Conservation (phyloP, 2,888 invertebrate genomes). For the Sinotaia quadrata region DNA sequence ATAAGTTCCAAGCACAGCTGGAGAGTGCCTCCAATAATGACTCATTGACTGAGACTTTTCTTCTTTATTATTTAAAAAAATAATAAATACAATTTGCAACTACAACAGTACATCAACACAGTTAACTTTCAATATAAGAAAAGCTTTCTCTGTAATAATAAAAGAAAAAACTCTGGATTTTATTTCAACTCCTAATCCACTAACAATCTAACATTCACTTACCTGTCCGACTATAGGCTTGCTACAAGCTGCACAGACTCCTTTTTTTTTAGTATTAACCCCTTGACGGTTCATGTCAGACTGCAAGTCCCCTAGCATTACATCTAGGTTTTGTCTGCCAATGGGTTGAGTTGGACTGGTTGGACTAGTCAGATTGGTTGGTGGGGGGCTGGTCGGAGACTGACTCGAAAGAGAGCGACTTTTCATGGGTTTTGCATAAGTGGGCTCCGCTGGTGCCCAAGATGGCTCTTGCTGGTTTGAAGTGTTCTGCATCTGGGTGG, state of each 20-base stretch:
- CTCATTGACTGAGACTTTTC: too few relatives aligned
- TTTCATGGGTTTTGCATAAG: constrained; percentile 62
- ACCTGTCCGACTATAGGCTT: constrained; percentile 98
- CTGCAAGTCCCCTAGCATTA: constrained; percentile 91
- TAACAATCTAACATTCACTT: too few relatives aligned
- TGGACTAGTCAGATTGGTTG: constrained; percentile 74
- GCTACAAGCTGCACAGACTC: constrained; percentile 98
- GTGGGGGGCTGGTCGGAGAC: constrained; percentile 48
- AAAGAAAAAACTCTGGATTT: too few relatives aligned
- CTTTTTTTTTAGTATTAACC: constrained; percentile 98
- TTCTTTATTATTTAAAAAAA: too few relatives aligned
- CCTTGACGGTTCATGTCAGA: constrained; percentile 99
- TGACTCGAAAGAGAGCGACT: constrained; percentile 55
- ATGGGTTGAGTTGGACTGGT: constrained; percentile 18
- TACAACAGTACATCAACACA: too few relatives aligned
- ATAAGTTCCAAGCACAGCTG: too few relatives aligned
- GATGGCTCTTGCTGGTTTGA: constrained; percentile 24
- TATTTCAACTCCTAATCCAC: too few relatives aligned
- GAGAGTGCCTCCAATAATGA: too few relatives aligned
- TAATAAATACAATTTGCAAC: too few relatives aligned
- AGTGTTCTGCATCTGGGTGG: constrained; percentile 35
- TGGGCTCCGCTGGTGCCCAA: constrained; percentile 50
- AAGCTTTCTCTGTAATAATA: too few relatives aligned
- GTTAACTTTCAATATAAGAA: too few relatives aligned
- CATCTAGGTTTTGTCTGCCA: constrained; percentile 76